A percentile compares a stretch with the other conserved stretches of the same genome.
phyloP scores from a whole-genome alignment of 2,888 invertebrate species.

The Magallana nippona region DNA sequence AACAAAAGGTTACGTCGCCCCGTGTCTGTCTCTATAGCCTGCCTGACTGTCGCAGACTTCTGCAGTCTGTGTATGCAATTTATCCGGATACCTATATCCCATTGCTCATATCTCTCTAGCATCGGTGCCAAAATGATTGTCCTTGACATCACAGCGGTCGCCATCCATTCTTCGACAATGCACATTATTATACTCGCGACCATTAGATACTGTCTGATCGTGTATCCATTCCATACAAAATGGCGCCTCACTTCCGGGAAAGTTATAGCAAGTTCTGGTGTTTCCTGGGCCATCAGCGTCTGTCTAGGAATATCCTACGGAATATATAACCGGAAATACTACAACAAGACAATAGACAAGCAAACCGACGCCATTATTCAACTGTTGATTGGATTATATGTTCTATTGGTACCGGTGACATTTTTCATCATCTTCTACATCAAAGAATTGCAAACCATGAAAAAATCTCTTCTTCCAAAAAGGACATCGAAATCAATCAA shows the following conservation, averaged over 20 bases:
- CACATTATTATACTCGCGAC: neutral
- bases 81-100: neutral
- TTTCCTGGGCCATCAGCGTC: neutral
- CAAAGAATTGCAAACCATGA: conserved; percentile 8
- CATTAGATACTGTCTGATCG: conserved; percentile 12
- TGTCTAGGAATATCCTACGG: neutral
- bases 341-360: neutral
- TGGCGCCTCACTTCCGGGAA: neutral
- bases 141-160: neutral
- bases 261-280: neutral
- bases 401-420: neutral
- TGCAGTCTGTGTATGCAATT: conserved; percentile 3
- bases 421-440: conserved; percentile 14
- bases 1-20: neutral
- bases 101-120: neutral
- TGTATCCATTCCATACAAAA: neutral
- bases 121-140: neutral
- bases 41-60: neutral
- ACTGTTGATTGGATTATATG: neutral
- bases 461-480: neutral
- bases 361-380: neutral
- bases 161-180: conserved; percentile 4
- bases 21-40: neutral
- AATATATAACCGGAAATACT: conserved; percentile 10
- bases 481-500: conserved; percentile 2